A percentile compares a stretch with the other conserved stretches of the same genome.
Evolutionary conservation across 2,113 vertebrate species (phyloP).

Genomic region (Siphamia tubifer): DNA sequence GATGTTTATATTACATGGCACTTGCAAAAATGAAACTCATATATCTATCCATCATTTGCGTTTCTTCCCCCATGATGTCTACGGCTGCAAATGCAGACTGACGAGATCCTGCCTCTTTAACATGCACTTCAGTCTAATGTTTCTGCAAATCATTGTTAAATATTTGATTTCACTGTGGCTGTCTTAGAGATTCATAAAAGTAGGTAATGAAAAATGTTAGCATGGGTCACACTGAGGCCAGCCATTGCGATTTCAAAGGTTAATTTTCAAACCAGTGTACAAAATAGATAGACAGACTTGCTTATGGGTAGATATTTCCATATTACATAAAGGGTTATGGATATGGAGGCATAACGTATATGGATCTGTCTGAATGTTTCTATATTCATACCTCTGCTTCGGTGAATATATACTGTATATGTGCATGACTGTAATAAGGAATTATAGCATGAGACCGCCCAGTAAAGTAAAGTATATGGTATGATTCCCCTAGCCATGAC

Average conservation of each 20-base stretch:
- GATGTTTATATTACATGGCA: conserved; percentile 12
- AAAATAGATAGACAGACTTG: conserved; percentile 19
- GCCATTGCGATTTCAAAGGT: conserved; percentile 48
- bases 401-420: not conserved
- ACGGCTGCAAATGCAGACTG: not conserved
- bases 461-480: conserved; percentile 38
- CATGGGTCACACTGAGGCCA: conserved; percentile 32
- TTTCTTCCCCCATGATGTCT: not conserved
- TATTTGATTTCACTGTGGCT: conserved; percentile 29
- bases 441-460: conserved; percentile 35
- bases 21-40: not conserved
- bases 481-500: conserved; percentile 38
- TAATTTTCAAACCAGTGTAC: conserved; percentile 32
- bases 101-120: not conserved
- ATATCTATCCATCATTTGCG: not conserved
- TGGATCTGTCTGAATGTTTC: not conserved
- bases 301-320: conserved; percentile 30
- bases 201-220: conserved; percentile 24
- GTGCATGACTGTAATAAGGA: conserved; percentile 27
- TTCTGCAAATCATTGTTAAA: conserved; percentile 32
- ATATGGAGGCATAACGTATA: not conserved
- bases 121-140: conserved; percentile 4
- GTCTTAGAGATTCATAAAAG: conserved; percentile 23
- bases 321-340: conserved; percentile 26
- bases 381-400: not conserved